phyloP scores from a whole-genome alignment of 2,888 invertebrate species.

The Drosophila histrio region DNA sequence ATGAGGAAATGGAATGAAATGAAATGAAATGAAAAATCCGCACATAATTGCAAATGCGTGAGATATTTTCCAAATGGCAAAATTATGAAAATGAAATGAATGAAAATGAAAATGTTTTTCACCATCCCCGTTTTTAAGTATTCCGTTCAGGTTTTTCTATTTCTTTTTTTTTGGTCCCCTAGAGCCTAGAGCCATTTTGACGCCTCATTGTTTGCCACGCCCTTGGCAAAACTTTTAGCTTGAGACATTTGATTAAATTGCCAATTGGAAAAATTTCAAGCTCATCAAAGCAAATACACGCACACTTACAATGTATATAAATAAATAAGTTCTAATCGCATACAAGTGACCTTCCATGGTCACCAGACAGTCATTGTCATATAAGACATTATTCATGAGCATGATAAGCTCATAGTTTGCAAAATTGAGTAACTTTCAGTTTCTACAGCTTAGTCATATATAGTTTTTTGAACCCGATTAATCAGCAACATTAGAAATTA shows the following conservation, averaged over 20 bases:
- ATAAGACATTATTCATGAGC: not conserved
- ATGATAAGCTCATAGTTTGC: constrained; percentile 39
- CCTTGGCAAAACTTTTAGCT: constrained; percentile 24
- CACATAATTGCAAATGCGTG: constrained; percentile 79
- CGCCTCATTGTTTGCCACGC: constrained; percentile 44
- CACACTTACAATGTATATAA: constrained; percentile 3
- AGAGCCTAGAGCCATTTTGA: constrained; percentile 46
- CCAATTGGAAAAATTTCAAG: constrained; percentile 32
- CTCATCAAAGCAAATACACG: not conserved
- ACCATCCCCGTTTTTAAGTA: constrained; percentile 39
- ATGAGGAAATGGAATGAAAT: constrained; percentile 49
- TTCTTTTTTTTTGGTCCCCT: not conserved
- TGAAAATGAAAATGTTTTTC: constrained; percentile 52
- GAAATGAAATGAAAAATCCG: constrained; percentile 67
- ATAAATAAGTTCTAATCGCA: constrained; percentile 43
- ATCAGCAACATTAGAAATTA: not conserved
- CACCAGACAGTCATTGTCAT: constrained; percentile 13
- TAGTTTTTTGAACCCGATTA: not conserved
- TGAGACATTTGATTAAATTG: constrained; percentile 34
- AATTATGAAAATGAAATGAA: constrained; percentile 77
- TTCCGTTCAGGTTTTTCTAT: constrained; percentile 53
- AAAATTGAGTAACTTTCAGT: not conserved
- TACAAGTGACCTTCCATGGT: constrained; percentile 29
- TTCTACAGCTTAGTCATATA: constrained; percentile 8
- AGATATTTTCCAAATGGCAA: constrained; percentile 76